A percentile compares a stretch with the other conserved stretches of the same genome.
Evolutionary conservation across 2,797 vertebrate genomes (phyloP).

Genomic region (Schizopygopsis malacanthus): DNA sequence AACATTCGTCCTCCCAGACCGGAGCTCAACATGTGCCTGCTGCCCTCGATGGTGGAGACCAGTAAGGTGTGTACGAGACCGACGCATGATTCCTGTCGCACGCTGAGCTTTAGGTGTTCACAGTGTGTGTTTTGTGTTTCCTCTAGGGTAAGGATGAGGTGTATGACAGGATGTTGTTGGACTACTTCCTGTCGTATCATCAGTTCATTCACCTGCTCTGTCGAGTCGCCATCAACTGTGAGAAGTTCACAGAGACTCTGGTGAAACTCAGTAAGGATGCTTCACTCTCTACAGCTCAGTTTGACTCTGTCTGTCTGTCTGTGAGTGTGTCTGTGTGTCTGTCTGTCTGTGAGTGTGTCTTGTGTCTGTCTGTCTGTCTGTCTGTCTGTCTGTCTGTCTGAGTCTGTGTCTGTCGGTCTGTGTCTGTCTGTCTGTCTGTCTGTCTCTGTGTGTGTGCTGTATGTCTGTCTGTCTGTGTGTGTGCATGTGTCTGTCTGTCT

Average conservation of each 20-base stretch:
- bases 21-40: conserved; percentile 99
- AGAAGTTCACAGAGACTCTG: conserved; percentile 98
- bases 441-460: too few relatives aligned
- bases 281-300: not conserved
- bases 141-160: conserved; percentile 95
- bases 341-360: too few relatives aligned
- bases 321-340: too few relatives aligned
- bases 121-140: conserved; percentile 26
- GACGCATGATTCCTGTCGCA: too few relatives aligned
- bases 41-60: conserved; percentile 99
- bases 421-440: too few relatives aligned
- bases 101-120: not conserved
- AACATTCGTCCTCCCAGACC: conserved; percentile 96
- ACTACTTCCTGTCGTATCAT: conserved; percentile 98
- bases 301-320: not conserved
- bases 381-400: too few relatives aligned
- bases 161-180: conserved; percentile 97
- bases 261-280: conserved; percentile 92
- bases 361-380: too few relatives aligned
- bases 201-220: conserved; percentile 98
- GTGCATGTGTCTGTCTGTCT: too few relatives aligned
- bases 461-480: too few relatives aligned
- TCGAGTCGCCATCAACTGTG: conserved; percentile 98
- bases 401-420: too few relatives aligned
- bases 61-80: conserved; percentile 84